Evolutionary conservation across 37 sponge, comb jelly and placozoan species (phyloP), one percentile per base, ranked within the genome.

Genomic region (Chondrilla cf. caribensis): DNA sequence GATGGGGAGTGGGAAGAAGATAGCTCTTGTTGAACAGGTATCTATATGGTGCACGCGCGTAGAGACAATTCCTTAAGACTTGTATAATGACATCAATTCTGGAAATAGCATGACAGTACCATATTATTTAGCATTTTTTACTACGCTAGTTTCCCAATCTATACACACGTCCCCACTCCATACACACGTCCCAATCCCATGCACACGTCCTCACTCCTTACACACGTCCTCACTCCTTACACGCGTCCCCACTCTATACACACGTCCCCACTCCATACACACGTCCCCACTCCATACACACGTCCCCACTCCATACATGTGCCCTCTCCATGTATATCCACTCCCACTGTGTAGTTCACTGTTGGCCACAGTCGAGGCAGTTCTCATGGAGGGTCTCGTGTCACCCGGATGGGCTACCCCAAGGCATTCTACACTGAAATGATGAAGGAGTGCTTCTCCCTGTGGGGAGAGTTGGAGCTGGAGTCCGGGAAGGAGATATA

Each of bases 301-400:
- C n/a, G n/a, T n/a, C n/a, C n/a, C n/a, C n/a, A n/a, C n/a, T 47
- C n/a, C n/a, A n/a, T n/a, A n/a, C n/a, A n/a, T n/a, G n/a, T n/a
- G n/a, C n/a, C n/a, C n/a, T n/a, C n/a, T n/a, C n/a, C n/a, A n/a
- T 47, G 51, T 47, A 14, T 47, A 40, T 73, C 36, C 70, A 37
- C 39, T 47, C 40, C 54, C 15, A 19, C 3, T 33, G 9, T 65
- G 22, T 70, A 96, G 94, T 96, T 96, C 62, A 60, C 84, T 58
- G 80, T 78, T 9, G 54, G 42, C 31, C 97, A 96, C 81, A 96
- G 80, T 40, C 80, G 93, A 19, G 97, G 97, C 41, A 96, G 97
- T 39, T 96, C 97, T 29, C 91, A 93, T 83, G 97, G 97, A 43
- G 79, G 79, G 2, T 86, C 88, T 36, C 66, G 97, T 0, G 88